Conservation (phyloP, 2,888 invertebrate species). For the Tetranychus piercei region DNA sequence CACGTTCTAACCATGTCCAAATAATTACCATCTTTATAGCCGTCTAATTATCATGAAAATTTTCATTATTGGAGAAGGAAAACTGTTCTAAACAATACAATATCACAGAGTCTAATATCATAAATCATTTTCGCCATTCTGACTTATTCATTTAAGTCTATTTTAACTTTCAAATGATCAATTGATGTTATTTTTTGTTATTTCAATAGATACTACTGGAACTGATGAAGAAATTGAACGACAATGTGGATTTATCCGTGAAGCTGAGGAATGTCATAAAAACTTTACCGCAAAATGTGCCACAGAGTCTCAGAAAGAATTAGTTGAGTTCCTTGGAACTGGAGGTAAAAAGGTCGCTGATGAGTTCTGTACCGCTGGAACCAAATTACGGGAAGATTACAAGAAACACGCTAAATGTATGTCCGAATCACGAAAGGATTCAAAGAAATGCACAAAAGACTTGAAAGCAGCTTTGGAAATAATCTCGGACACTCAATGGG, state of each 20-base stretch:
- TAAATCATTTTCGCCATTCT: too few species aligned
- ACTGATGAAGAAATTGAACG: conserved; percentile 9
- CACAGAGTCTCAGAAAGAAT: conserved; percentile 26
- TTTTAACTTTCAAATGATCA: too few species aligned
- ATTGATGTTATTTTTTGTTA: background rate
- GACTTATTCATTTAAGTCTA: too few species aligned
- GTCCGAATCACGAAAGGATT: conserved; percentile 20
- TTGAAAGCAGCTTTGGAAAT: conserved; percentile 26
- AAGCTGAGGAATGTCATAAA: conserved; percentile 26
- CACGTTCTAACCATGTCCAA: too few species aligned
- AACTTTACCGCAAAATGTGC: conserved; percentile 26
- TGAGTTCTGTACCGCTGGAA: conserved; percentile 26
- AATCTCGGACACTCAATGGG: conserved; percentile 23
- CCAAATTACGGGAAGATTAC: conserved; percentile 24
- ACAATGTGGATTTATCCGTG: conserved; percentile 26
- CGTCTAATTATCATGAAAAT: too few species aligned
- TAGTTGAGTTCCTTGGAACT: conserved; percentile 26
- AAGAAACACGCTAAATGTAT: conserved; percentile 27
- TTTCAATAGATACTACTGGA: conserved; percentile 1
- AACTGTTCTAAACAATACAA: too few species aligned
- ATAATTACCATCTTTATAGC: too few species aligned
- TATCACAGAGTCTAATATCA: too few species aligned
- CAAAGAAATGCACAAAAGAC: conserved; percentile 24
- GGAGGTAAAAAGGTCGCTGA: conserved; percentile 25
- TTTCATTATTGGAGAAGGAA: too few species aligned